A percentile compares a stretch with the other conserved stretches of the same genome.
phyloP scores from a whole-genome alignment of 2,797 vertebrate species.

The Clarias fuscus region DNA sequence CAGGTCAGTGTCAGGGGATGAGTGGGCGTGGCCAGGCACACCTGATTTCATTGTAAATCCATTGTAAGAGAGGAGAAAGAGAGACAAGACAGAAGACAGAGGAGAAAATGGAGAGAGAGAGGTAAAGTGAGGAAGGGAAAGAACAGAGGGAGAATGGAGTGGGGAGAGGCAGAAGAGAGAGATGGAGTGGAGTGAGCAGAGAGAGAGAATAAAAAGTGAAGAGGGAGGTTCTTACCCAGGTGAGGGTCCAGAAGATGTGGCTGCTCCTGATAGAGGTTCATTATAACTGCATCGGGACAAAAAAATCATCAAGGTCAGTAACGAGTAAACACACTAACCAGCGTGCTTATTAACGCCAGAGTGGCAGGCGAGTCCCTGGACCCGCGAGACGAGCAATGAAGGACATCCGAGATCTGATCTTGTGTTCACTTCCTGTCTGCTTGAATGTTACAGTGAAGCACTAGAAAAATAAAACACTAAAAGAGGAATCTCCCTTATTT shows the following conservation, averaged over 20 bases:
- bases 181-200: not conserved
- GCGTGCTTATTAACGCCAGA: not conserved
- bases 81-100: not conserved
- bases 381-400: not conserved
- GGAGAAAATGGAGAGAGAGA: not conserved
- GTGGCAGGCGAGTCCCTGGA: not conserved
- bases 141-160: too few species aligned
- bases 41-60: not conserved
- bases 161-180: not conserved
- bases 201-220: not conserved
- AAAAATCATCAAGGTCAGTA: not conserved
- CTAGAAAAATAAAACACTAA: not conserved
- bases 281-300: constrained; percentile 77
- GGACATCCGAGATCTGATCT: not conserved
- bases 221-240: constrained; percentile 76
- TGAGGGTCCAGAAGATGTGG: constrained; percentile 93
- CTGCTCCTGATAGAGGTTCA: constrained; percentile 94
- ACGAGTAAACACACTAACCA: not conserved
- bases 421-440: not conserved
- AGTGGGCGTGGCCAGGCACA: not conserved
- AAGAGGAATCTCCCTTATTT: not conserved
- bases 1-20: too few species aligned
- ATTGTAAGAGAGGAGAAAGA: too few species aligned
- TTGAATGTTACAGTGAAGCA: not conserved
- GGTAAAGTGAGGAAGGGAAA: too few species aligned